phyloP scores from a whole-genome alignment of 2,797 vertebrate species.

The Podarcis siculus region DNA sequence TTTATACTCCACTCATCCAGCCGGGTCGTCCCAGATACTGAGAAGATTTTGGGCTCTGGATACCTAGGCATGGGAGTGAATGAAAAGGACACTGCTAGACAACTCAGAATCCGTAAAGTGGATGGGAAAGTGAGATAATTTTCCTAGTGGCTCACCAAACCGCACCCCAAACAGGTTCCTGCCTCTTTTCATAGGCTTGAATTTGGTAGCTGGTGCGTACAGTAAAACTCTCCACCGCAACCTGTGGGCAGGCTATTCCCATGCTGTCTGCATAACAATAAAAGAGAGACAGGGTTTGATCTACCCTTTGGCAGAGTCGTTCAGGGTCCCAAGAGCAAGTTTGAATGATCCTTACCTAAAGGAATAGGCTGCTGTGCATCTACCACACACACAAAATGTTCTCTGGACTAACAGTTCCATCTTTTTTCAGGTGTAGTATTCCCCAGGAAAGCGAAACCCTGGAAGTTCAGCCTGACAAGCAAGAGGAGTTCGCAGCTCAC shows the following conservation, averaged over 20 bases:
- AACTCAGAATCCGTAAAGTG: background rate
- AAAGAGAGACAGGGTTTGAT: slow-evolving; percentile 14
- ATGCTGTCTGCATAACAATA: background rate
- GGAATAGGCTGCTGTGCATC: background rate
- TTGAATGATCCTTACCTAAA: background rate
- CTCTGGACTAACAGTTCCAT: slow-evolving; percentile 34
- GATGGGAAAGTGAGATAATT: background rate
- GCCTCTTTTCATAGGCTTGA: slow-evolving; percentile 54
- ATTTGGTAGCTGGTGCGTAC: slow-evolving; percentile 73
- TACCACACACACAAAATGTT: background rate
- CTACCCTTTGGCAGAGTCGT: background rate
- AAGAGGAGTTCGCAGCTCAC: slow-evolving; percentile 89
- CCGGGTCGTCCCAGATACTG: background rate
- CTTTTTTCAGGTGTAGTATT: slow-evolving; percentile 80
- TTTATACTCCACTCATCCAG: no score
- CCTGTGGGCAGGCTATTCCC: background rate
- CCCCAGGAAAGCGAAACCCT: slow-evolving; percentile 89
- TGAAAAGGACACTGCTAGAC: no score
- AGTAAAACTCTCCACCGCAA: slow-evolving; percentile 47
- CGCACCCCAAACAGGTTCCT: slow-evolving; percentile 57
- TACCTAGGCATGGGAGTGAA: background rate
- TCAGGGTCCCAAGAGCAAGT: background rate
- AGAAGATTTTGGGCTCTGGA: background rate
- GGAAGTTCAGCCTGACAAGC: slow-evolving; percentile 93
- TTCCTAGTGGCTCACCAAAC: background rate